Conservation (phyloP, 2,797 vertebrate genomes). For the Sparus aurata region DNA sequence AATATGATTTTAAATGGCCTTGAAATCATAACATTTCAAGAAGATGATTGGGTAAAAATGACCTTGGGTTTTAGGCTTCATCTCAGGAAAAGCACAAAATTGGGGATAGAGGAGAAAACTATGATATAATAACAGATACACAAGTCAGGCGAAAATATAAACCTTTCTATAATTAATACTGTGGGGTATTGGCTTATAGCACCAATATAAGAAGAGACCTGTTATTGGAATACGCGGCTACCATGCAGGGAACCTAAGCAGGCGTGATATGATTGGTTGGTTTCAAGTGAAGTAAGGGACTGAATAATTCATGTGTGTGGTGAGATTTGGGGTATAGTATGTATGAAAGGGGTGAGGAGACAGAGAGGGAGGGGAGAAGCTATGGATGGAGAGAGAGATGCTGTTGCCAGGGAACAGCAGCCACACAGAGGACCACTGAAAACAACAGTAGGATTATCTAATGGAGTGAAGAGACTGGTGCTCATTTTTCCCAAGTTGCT, state of each 20-base stretch:
- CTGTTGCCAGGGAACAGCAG: constrained; percentile 84
- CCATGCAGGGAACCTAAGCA: constrained; percentile 16
- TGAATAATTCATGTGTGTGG: constrained; percentile 66
- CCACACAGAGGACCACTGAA: constrained; percentile 66
- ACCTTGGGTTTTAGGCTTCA: constrained; percentile 24
- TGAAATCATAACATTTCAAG: not conserved
- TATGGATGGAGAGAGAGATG: constrained; percentile 72
- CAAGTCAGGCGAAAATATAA: not conserved
- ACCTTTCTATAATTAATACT: not conserved
- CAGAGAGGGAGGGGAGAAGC: constrained; percentile 52
- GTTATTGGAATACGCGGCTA: constrained; percentile 11
- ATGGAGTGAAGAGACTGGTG: constrained; percentile 42
- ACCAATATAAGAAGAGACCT: not conserved
- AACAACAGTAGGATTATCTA: constrained; percentile 63
- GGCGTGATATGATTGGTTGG: constrained; percentile 60
- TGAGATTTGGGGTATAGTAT: constrained; percentile 41
- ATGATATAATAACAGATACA: not conserved
- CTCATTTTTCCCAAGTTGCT: constrained; percentile 38
- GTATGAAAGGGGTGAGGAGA: constrained; percentile 47
- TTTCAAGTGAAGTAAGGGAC: constrained; percentile 49
- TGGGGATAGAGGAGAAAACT: not conserved
- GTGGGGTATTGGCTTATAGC: not conserved
- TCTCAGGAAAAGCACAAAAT: not conserved
- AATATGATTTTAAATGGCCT: not conserved
- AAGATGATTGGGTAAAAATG: not conserved